These are phyloP conservation scores for Goniozus legneri DNA, from an alignment of 1,140 invertebrate species.

Conservation along the genomic window DNA sequence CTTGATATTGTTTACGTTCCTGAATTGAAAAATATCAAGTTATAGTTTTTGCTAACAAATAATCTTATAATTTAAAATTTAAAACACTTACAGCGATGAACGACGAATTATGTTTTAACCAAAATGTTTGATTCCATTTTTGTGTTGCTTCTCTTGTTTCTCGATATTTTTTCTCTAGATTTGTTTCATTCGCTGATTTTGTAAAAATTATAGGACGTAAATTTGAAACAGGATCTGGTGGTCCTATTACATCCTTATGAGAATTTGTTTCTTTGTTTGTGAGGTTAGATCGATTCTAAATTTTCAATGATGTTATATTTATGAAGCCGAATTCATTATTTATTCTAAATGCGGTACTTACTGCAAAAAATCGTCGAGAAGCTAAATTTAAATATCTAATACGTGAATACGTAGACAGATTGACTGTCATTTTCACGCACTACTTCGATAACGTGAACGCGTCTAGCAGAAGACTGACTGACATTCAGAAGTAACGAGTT, in stretches of 20 bases:
- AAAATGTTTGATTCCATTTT: constrained; percentile 79
- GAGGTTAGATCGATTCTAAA: no score
- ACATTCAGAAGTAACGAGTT: no score
- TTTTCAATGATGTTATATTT: no score
- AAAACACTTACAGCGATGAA: constrained; percentile 58
- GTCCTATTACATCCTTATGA: constrained; percentile 60
- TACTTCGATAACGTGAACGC: no score
- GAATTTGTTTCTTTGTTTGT: constrained; percentile 8
- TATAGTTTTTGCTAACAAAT: constrained; percentile 4
- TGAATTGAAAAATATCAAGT: constrained; percentile 52
- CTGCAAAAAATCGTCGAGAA: no score
- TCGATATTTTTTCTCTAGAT: constrained; percentile 63
- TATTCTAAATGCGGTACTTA: no score
- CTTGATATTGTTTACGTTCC: constrained; percentile 66
- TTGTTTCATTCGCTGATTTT: constrained; percentile 62
- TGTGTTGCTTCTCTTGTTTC: constrained; percentile 65
- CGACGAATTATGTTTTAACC: constrained; percentile 71
- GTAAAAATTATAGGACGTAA: constrained; percentile 68
- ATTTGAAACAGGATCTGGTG: constrained; percentile 75
- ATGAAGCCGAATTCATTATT: no score
- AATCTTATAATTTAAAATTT: no score
- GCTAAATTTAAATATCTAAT: no score
- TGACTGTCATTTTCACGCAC: no score
- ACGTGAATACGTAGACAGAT: no score
- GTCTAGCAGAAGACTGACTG: no score